Percentiles rank a stretch among this genome's conserved stretches.
These are phyloP conservation scores for Lasioglossum lativentre DNA, from an alignment of 2,888 invertebrate species.

Conservation along the genomic window DNA sequence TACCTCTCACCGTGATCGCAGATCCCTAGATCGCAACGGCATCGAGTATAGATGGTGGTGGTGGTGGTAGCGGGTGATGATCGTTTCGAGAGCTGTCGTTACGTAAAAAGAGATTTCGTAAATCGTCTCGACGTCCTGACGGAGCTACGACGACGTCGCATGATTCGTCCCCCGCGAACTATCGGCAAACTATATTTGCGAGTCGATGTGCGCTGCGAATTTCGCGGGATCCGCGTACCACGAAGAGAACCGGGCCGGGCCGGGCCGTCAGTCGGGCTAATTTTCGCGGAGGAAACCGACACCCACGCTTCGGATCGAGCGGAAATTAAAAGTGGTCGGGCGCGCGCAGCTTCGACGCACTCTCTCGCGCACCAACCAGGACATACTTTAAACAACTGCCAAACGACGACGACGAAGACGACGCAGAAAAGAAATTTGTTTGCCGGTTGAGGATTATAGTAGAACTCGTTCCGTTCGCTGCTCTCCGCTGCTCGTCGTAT, in stretches of 20 bases:
- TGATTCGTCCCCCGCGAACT: slow-evolving; percentile 11
- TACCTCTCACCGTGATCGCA: not conserved
- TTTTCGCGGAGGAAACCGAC: slow-evolving; percentile 7
- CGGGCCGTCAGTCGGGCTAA: slow-evolving; percentile 37
- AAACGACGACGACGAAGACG: not conserved
- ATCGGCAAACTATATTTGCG: slow-evolving; percentile 53
- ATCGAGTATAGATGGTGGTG: slow-evolving; percentile 10
- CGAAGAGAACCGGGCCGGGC: slow-evolving; percentile 18
- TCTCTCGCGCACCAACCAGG: not conserved
- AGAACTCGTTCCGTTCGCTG: not conserved
- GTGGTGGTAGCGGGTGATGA: slow-evolving; percentile 7
- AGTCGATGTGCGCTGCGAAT: slow-evolving; percentile 33
- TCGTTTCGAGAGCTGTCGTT: slow-evolving; percentile 34
- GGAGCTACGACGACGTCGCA: slow-evolving; percentile 35
- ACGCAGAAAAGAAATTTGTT: not conserved
- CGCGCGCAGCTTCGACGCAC: not conserved
- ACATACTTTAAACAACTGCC: not conserved
- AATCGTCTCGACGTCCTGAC: slow-evolving; percentile 60
- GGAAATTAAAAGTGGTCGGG: not conserved
- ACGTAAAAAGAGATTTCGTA: slow-evolving; percentile 70
- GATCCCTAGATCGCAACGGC: not conserved
- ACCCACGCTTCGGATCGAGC: not conserved
- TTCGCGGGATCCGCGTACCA: slow-evolving; percentile 17
- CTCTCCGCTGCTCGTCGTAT: not conserved
- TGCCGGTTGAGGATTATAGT: not conserved